phyloP scores from a whole-genome alignment of 53 echinoderm and acorn worm species.

The Astropecten irregularis region DNA sequence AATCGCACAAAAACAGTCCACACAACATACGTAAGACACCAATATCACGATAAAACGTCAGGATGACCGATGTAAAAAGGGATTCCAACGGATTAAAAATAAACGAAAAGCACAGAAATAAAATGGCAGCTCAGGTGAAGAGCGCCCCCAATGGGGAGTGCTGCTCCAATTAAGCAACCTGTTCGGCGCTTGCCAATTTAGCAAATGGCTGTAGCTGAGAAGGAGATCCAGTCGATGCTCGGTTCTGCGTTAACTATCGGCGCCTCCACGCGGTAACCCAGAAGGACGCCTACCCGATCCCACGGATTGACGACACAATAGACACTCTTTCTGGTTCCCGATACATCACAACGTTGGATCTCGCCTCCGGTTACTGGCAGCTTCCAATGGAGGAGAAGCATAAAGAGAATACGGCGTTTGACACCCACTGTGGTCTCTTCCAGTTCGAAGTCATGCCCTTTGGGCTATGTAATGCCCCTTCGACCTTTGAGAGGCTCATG shows the following conservation, averaged over 20 bases:
- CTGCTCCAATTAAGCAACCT: slow-evolving; percentile 21
- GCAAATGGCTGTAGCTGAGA: neutral
- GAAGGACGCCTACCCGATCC: slow-evolving; percentile 30
- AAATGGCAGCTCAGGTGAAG: no score
- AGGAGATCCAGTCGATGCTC: slow-evolving; percentile 9
- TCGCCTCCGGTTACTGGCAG: no score
- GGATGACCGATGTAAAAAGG: no score
- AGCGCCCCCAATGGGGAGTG: slow-evolving; percentile 26
- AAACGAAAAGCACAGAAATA: no score
- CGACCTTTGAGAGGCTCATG: no score
- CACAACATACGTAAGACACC: no score
- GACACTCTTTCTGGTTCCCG: slow-evolving; percentile 9
- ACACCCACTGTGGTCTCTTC: slow-evolving; percentile 38
- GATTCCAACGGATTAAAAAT: no score
- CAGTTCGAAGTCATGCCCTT: no score
- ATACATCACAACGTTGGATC: slow-evolving; percentile 20
- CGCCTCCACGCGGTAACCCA: slow-evolving; percentile 10
- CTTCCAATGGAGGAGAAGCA: no score
- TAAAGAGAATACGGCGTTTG: slow-evolving; percentile 61
- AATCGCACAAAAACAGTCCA: no score
- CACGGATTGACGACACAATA: slow-evolving; percentile 24
- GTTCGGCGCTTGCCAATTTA: slow-evolving; percentile 4
- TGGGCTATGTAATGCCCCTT: no score
- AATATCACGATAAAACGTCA: no score
- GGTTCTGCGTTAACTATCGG: slow-evolving; percentile 32